phyloP scores from a whole-genome alignment of 2,797 vertebrate genomes.

The Tokudaia muenninki region DNA sequence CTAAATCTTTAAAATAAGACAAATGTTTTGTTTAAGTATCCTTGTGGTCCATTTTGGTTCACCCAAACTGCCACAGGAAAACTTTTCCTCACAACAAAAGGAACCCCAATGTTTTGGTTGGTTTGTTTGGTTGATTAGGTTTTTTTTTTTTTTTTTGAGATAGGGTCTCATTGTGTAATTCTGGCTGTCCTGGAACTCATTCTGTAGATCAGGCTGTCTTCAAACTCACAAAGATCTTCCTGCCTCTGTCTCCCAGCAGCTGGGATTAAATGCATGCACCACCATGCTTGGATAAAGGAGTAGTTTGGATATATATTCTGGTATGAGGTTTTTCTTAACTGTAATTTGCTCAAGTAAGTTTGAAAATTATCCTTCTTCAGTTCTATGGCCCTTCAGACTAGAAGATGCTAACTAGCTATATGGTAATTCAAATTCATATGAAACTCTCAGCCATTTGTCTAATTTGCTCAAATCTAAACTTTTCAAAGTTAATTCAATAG shows the following conservation, averaged over 20 bases:
- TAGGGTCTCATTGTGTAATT: not conserved
- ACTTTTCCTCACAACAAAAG: not conserved
- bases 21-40: not conserved
- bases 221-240: not conserved
- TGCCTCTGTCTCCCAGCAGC: not conserved
- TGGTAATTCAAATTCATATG: constrained; percentile 31
- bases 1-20: not conserved
- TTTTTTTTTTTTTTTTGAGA: not conserved
- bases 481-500: constrained; percentile 56
- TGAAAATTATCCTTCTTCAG: constrained; percentile 27
- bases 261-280: not conserved
- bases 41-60: not conserved
- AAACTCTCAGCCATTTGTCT: constrained; percentile 42
- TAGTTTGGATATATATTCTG: constrained; percentile 40
- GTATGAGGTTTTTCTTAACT: constrained; percentile 46
- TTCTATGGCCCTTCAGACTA: not conserved
- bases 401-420: not conserved
- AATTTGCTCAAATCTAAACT: constrained; percentile 42
- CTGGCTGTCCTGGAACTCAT: not conserved
- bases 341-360: constrained; percentile 24
- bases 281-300: not conserved
- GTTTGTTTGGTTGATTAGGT: not conserved
- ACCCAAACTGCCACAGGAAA: not conserved
- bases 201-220: not conserved
- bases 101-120: not conserved